These are phyloP conservation scores for Sipunculus nudus DNA, from an alignment of 2,888 invertebrate species.

Conservation along the genomic window DNA sequence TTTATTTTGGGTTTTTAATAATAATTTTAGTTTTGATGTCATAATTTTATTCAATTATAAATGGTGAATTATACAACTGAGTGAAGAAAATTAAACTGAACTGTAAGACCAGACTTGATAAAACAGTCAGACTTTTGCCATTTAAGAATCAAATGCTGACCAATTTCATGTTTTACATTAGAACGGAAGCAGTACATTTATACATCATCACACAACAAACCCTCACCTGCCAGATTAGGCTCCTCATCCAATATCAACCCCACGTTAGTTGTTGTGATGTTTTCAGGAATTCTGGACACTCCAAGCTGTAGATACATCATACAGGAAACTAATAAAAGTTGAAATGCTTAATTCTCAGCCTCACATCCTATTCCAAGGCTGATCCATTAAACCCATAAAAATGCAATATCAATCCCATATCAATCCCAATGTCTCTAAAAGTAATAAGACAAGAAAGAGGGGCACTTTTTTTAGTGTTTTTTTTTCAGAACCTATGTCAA, in stretches of 20 bases:
- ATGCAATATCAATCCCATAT: background rate
- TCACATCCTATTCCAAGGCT: background rate
- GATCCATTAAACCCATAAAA: no score
- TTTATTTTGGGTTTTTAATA: no score
- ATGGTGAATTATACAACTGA: no score
- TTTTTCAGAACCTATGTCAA: no score
- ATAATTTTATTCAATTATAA: no score
- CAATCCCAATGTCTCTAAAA: background rate
- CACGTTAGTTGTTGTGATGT: conserved; percentile 56
- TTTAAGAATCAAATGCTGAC: background rate
- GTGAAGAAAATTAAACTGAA: no score
- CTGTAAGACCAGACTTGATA: no score
- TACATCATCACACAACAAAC: background rate
- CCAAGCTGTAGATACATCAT: background rate
- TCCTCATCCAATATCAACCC: conserved; percentile 54
- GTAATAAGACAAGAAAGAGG: no score
- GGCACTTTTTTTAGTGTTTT: no score
- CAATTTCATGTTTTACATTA: background rate
- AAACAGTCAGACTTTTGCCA: background rate
- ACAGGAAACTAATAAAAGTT: background rate
- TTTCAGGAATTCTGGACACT: conserved; percentile 17
- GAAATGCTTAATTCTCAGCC: background rate
- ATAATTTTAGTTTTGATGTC: no score
- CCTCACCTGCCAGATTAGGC: conserved; percentile 51
- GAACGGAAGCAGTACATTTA: no score